These are phyloP conservation scores for Resseliella maxima DNA, from an alignment of 2,888 invertebrate genomes.

Conservation along the genomic window DNA sequence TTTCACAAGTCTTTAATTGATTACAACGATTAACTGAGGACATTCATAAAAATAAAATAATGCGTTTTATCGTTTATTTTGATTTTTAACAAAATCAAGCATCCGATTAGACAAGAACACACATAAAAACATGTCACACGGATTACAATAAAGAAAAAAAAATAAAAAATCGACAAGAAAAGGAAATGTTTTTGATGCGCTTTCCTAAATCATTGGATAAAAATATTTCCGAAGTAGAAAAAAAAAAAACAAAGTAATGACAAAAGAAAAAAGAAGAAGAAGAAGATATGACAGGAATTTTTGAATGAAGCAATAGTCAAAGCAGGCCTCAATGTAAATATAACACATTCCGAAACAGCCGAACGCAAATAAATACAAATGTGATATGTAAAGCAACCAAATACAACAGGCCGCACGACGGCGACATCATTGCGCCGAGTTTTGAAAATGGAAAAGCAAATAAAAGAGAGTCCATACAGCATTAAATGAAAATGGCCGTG, in stretches of 20 bases:
- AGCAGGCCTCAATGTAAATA: background rate
- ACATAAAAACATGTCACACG: too few species aligned
- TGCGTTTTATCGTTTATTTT: background rate
- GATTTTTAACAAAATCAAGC: too few species aligned
- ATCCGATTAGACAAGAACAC: background rate
- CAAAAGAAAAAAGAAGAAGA: too few species aligned
- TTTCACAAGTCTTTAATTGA: background rate
- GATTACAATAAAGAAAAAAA: background rate
- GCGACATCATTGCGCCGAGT: background rate
- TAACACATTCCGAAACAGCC: constrained; percentile 25
- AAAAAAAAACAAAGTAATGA: too few species aligned
- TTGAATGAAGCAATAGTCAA: too few species aligned
- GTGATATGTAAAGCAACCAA: background rate
- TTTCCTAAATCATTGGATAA: background rate
- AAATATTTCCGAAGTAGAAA: background rate
- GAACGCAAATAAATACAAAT: background rate
- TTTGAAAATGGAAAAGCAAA: background rate
- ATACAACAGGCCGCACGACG: background rate
- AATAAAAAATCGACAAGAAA: background rate
- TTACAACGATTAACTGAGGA: constrained; percentile 7
- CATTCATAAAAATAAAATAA: background rate
- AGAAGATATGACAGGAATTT: too few species aligned
- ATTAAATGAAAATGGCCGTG: constrained; percentile 22
- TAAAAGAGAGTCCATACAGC: background rate
- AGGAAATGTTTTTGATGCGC: background rate